Percentiles rank a stretch among this genome's conserved stretches.
Conservation (phyloP, 2,113 vertebrate genomes). For the Dasyurus viverrinus region DNA sequence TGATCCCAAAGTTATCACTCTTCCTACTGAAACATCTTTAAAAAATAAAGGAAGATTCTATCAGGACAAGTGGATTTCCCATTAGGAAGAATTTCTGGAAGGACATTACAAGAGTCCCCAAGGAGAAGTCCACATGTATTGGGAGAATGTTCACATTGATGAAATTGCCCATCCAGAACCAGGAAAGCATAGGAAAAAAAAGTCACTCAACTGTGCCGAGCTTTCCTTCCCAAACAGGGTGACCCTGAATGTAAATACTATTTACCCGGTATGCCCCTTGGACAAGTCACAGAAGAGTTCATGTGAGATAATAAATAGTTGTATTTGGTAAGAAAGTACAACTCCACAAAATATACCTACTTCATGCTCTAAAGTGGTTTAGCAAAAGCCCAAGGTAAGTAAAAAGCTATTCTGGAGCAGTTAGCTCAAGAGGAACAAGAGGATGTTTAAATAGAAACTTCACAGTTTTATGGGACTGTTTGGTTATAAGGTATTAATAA, state of each 20-base stretch:
- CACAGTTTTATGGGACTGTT: background rate
- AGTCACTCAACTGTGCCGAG: background rate
- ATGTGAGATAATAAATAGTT: background rate
- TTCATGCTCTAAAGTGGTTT: background rate
- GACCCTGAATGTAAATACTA: background rate
- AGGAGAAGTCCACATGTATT: background rate
- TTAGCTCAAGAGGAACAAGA: background rate
- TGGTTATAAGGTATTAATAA: background rate
- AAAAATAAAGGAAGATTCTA: background rate
- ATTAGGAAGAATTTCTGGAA: background rate
- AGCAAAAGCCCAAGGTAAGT: background rate
- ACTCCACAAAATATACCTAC: background rate
- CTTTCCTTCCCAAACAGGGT: background rate
- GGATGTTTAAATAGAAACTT: background rate
- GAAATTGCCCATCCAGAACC: background rate
- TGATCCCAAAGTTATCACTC: background rate
- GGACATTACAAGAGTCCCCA: background rate
- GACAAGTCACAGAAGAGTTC: background rate
- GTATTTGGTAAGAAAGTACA: background rate
- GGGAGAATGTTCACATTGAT: background rate
- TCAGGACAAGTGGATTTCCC: background rate
- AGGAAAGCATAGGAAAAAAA: background rate
- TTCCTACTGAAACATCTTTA: background rate
- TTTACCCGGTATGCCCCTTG: background rate
- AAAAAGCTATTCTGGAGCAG: background rate